A percentile compares a stretch with the other conserved stretches of the same genome.
Conservation (phyloP, 2,113 vertebrate genomes). For the Amblyornis subalaris region DNA sequence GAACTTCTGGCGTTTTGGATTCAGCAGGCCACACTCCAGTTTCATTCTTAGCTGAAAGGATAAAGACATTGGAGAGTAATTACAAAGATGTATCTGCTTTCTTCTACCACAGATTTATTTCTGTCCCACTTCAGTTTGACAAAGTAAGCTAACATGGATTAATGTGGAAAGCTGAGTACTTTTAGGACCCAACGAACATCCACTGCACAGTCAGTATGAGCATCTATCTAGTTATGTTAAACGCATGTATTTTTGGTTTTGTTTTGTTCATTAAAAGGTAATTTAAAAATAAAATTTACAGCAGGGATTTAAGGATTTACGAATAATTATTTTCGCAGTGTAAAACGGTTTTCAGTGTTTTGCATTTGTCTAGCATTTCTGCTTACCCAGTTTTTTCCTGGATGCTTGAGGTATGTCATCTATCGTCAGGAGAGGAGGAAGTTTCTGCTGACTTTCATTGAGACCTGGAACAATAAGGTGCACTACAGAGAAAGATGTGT, state of each 20-base stretch:
- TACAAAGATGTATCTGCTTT: background rate
- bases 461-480: slow-evolving; percentile 75
- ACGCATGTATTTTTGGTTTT: background rate
- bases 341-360: background rate
- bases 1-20: slow-evolving; percentile 73
- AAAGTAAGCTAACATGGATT: background rate
- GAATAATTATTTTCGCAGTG: background rate
- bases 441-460: slow-evolving; percentile 70
- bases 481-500: slow-evolving; percentile 60
- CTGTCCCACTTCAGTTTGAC: background rate
- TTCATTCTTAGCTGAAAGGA: slow-evolving; percentile 72
- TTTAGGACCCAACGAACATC: background rate
- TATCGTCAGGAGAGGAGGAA: slow-evolving; percentile 64
- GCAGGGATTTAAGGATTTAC: background rate
- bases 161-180: background rate
- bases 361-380: background rate
- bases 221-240: background rate
- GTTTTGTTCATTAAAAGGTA: background rate
- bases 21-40: slow-evolving; percentile 67
- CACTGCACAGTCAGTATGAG: background rate
- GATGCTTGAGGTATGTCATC: slow-evolving; percentile 67
- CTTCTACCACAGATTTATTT: background rate
- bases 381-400: slow-evolving; percentile 71
- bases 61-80: slow-evolving; percentile 27
- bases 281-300: background rate